Percentiles rank a stretch among this genome's conserved stretches.
Evolutionary conservation across 2,888 invertebrate species (phyloP).

Genomic region (Caenorhabditis japonica): DNA sequence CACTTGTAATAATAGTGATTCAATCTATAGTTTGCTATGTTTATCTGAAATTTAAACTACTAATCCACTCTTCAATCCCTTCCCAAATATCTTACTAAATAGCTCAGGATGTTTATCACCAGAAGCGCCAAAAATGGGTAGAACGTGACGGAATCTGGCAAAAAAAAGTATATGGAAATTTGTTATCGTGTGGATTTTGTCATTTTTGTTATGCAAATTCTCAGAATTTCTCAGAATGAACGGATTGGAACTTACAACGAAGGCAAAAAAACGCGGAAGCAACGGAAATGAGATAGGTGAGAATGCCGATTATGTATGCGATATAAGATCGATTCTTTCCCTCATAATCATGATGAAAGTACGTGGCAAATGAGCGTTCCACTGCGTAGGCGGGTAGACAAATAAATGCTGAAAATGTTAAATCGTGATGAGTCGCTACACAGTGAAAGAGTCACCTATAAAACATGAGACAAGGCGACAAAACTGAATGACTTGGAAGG

Average conservation of each 20-base stretch:
- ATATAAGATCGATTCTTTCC: slow-evolving; percentile 25
- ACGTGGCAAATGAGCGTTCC: slow-evolving; percentile 30
- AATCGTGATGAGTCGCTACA: too few relatives aligned
- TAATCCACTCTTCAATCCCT: background rate
- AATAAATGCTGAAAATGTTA: slow-evolving; percentile 12
- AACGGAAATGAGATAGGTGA: slow-evolving; percentile 25
- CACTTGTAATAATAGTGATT: slow-evolving; percentile 36
- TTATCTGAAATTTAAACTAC: slow-evolving; percentile 5
- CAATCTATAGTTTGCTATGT: slow-evolving; percentile 26
- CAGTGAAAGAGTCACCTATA: background rate
- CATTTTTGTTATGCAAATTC: too few relatives aligned
- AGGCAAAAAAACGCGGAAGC: slow-evolving; percentile 18
- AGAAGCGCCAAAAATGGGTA: slow-evolving; percentile 26
- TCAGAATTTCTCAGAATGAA: too few relatives aligned
- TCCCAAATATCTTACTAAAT: slow-evolving; percentile 9
- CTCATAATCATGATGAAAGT: slow-evolving; percentile 30
- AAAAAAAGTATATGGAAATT: too few relatives aligned
- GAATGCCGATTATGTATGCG: slow-evolving; percentile 24
- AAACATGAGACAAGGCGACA: slow-evolving; percentile 14
- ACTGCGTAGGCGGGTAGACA: slow-evolving; percentile 35
- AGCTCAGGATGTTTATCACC: slow-evolving; percentile 23
- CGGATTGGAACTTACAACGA: slow-evolving; percentile 20
- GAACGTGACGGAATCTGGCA: slow-evolving; percentile 26
- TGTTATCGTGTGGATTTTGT: too few relatives aligned
- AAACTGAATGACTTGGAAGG: slow-evolving; percentile 24